A percentile compares a stretch with the other conserved stretches of the same genome.
Conservation (phyloP, 2,888 invertebrate species). For the Heliconius aoede region DNA sequence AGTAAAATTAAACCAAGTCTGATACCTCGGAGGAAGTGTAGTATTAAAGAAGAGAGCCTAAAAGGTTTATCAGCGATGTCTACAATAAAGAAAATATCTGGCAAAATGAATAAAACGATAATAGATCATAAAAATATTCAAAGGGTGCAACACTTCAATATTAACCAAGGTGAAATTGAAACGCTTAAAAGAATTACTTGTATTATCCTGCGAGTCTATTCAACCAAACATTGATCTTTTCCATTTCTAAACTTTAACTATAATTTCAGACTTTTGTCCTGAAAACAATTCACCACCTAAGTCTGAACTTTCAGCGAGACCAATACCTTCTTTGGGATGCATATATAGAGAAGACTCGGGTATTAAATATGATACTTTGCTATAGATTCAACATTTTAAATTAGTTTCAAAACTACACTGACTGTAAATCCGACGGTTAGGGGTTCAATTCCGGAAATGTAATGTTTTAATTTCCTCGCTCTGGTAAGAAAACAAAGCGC, state of each 20-base stretch:
- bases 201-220: no score
- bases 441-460: no score
- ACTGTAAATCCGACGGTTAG: no score
- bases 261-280: slow-evolving; percentile 56
- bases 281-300: slow-evolving; percentile 50
- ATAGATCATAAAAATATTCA: slow-evolving; percentile 58
- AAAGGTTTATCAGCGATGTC: slow-evolving; percentile 40
- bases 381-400: neutral
- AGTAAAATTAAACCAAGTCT: slow-evolving; percentile 56
- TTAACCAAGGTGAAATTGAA: slow-evolving; percentile 57
- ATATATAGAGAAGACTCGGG: slow-evolving; percentile 56
- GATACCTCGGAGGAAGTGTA: slow-evolving; percentile 57
- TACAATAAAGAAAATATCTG: slow-evolving; percentile 22
- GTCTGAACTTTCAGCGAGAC: slow-evolving; percentile 55
- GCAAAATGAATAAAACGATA: slow-evolving; percentile 24
- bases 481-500: no score
- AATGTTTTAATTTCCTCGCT: no score
- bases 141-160: slow-evolving; percentile 58
- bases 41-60: slow-evolving; percentile 40
- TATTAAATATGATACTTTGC: slow-evolving; percentile 44
- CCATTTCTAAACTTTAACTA: neutral
- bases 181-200: neutral
- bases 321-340: slow-evolving; percentile 63
- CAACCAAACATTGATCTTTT: neutral
- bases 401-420: neutral